phyloP scores from a whole-genome alignment of 1,140 invertebrate species.

The Euwallacea similis region DNA sequence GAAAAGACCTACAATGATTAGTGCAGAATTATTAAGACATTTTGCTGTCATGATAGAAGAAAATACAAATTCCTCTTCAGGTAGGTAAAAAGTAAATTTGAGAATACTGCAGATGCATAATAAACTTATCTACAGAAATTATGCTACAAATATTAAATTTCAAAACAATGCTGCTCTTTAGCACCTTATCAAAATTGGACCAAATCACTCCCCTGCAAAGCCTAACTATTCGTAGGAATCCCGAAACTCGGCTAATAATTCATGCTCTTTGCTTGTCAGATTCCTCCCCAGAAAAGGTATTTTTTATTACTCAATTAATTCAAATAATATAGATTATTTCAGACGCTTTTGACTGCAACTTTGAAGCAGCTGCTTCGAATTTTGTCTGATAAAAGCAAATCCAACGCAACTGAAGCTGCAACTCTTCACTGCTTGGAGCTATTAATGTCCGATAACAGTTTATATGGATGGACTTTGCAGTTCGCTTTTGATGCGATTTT shows the following conservation, averaged over 20 bases:
- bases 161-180: too few relatives aligned
- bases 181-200: too few relatives aligned
- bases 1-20: conserved; percentile 38
- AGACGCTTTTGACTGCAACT: conserved; percentile 31
- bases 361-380: conserved; percentile 35
- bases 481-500: conserved; percentile 32
- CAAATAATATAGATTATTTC: conserved; percentile 5
- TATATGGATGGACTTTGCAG: conserved; percentile 35
- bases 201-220: conserved; percentile 1
- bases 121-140: too few relatives aligned
- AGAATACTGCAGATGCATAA: too few relatives aligned
- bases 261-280: conserved; percentile 41
- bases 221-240: conserved; percentile 42
- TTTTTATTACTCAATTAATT: background rate
- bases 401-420: conserved; percentile 33
- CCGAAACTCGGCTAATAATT: conserved; percentile 40
- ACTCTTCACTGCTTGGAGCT: conserved; percentile 40
- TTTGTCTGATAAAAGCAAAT: conserved; percentile 23
- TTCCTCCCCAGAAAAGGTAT: conserved; percentile 37
- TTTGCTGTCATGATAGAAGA: background rate
- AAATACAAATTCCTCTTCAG: too few relatives aligned
- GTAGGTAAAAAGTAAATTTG: too few relatives aligned
- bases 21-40: conserved; percentile 26
- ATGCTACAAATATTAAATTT: too few relatives aligned
- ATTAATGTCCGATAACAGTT: conserved; percentile 40